phyloP scores from a whole-genome alignment of 2,113 vertebrate species.

The Antechinus flavipes region DNA sequence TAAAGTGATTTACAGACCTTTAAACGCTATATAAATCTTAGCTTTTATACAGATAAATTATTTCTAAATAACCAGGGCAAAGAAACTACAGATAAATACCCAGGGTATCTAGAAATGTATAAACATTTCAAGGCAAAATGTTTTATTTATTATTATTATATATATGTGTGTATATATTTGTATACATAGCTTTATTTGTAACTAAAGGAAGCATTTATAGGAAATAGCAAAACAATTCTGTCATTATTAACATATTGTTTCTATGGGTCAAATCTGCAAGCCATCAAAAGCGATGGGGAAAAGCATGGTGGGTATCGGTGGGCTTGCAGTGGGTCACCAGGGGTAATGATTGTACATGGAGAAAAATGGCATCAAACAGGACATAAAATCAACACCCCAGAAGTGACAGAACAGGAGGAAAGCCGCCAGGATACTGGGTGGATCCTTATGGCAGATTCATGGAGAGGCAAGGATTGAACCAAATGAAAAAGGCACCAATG shows the following conservation, averaged over 20 bases:
- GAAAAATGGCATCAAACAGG: not conserved
- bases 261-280: not conserved
- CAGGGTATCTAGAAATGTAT: not conserved
- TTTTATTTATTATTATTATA: not conserved
- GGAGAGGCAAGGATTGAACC: not conserved
- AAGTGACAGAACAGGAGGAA: not conserved
- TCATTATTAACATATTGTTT: not conserved
- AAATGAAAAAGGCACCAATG: not conserved
- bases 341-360: not conserved
- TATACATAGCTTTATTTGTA: not conserved
- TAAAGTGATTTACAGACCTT: not conserved
- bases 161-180: no score
- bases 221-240: not conserved
- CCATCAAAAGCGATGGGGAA: not conserved
- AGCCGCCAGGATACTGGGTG: not conserved
- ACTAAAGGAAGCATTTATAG: not conserved
- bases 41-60: not conserved
- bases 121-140: not conserved
- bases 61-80: not conserved
- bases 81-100: not conserved
- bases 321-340: no score
- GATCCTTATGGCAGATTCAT: not conserved
- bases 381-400: no score
- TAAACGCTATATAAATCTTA: not conserved
- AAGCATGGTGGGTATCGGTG: not conserved